Base-by-base conservation (phyloP, 1,140 invertebrate species). In the Drosophila parabipectinata region DNA sequence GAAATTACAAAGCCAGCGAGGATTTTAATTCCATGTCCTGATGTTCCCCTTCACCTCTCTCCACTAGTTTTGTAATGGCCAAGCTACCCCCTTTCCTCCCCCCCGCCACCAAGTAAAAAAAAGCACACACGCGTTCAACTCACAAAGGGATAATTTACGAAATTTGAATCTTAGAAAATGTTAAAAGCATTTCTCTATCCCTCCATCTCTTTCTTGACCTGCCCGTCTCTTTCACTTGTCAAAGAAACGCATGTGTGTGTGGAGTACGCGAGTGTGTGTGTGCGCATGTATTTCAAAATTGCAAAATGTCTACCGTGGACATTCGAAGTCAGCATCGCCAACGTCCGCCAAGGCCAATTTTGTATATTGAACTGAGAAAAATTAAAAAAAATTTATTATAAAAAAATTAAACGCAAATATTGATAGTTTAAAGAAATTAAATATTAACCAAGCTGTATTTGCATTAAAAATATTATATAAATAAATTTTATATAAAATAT, bases 121-220 rank as follows among this genome's bases (percentile, higher is more conserved):
- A 55, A 69, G 45, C 66, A 77, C 67, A 66, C 64, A 45, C 60
- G 44, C 51, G n/a, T 53, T 56, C 62, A 78, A 78, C 68, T 73
- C 84, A 73, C 83, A 88, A 88, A 88, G 83, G 83, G 83, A 88
- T 88, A 88, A 88, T 88, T 88, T 88, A 88, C 83, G 79, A 88
- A 88, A 88, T 88, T 88, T 88, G 83, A 88, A 88, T 88, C 83
- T 88, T 88, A 89, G 83, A 88, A 88, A 88, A 83, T 88, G 83
- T 88, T 88, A 88, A 88, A 88, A 89, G 81, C 81, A 79, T 77
- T 84, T 72, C 63, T 45, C 58, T 30, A 30, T 34, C 50, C 15
- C 21, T 32, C 26, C 18, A 21, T 28, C 21, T 18, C 45, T 30
- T 9, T 24, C 15, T 28, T 4, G 32, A 8, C 15, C 45, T 15